Base-by-base conservation (phyloP, 1,140 invertebrate species). In the Ips typographus region DNA sequence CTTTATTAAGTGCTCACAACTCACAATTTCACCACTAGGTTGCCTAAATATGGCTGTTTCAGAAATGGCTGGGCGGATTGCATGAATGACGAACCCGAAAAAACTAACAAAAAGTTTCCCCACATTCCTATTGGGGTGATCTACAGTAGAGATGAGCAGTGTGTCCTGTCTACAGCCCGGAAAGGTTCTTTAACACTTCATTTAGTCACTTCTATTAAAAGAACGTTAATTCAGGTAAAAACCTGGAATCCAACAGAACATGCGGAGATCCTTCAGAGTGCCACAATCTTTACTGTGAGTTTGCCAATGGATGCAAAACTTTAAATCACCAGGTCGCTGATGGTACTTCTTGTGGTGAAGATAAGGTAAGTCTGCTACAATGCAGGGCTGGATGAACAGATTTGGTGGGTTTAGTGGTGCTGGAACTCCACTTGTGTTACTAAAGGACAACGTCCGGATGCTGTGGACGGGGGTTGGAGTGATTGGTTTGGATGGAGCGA, bases 71-170 rank as follows among this genome's bases (percentile, higher is more conserved):
- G 59, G 59, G 59, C 59, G 4, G 59, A 61, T 49, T 61, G 59
- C n/a, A 61, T 61, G 59, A 61, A 61, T 44, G 59, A 61, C 43
- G 43, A 61, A 61, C 59, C 59, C 5, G 59, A 61, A 61, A 61
- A 49, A 49, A 49, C 43, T 2, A 61, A 61, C 38, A 61, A 61
- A 61, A 61, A 47, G 22, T 61, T 49, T 49, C 3, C 2, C 38
- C 42, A 61, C 51, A 36, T 61, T 22, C 43, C 42, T 6, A 61
- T 61, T 8, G 59, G 59, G 4, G 37, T 8, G 5, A 38, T 61
- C 7, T 61, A 61, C 37, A 38, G 43, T 22, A 47, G 59, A 8
- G 59, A 61, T 49, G 59, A 61, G 40, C 59, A 61, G 8, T 61
- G 59, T 51, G 47, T 42, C 37, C 42, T 61, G 4, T 47, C 59